Percentiles rank a stretch among this genome's conserved stretches.
Conservation (phyloP, 92 coral and sea anemone species). For the Galaxea fascicularis region DNA sequence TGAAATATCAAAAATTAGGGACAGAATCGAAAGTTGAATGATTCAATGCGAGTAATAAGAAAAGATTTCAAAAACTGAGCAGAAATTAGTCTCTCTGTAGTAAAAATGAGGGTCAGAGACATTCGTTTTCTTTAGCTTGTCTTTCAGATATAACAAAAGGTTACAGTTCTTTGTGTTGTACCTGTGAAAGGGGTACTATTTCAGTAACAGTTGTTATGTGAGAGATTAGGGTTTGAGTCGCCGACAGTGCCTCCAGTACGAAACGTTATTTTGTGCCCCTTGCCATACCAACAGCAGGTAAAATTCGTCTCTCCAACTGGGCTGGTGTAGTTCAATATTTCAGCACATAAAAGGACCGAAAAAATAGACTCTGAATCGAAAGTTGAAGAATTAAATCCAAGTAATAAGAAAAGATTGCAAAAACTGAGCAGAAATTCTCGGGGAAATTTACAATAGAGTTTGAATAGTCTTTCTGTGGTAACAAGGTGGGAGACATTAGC, state of each 20-base stretch:
- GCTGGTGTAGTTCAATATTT: constrained; percentile 7
- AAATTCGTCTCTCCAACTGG: not conserved
- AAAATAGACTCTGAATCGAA: constrained; percentile 21
- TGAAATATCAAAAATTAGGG: no score
- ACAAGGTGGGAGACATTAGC: not conserved
- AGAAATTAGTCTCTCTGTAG: not conserved
- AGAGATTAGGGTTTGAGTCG: not conserved
- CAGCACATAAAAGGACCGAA: constrained; percentile 4
- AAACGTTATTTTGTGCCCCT: constrained; percentile 1
- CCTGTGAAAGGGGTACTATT: not conserved
- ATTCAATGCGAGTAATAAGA: no score
- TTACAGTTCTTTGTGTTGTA: constrained; percentile 4
- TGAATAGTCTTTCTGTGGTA: not conserved
- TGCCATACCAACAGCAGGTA: not conserved
- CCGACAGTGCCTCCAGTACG: not conserved
- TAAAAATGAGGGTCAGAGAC: not conserved
- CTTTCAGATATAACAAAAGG: constrained; percentile 18
- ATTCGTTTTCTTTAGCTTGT: constrained; percentile 8
- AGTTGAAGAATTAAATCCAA: constrained; percentile 22
- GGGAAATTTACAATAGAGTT: no score
- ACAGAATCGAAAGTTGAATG: not conserved
- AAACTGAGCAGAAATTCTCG: constrained; percentile 17
- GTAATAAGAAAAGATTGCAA: constrained; percentile 25
- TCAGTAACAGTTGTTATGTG: constrained; percentile 1
- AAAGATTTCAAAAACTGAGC: no score